Conservation (phyloP, 92 coral and sea anemone species). For the Diadumene lineata region DNA sequence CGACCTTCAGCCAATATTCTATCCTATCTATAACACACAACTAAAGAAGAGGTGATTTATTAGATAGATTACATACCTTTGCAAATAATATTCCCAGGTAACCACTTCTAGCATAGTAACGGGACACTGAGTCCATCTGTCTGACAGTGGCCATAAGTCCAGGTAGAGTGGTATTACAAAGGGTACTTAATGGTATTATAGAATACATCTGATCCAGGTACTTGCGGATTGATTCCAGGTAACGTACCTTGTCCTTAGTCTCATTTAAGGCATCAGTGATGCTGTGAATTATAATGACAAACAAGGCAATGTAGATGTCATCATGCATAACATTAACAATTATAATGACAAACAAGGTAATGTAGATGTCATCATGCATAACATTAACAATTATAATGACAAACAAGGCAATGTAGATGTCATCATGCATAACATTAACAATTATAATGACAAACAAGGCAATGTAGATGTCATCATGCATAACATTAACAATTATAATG, state of each 20-base stretch:
- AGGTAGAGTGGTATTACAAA: conserved; percentile 83
- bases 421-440: no score
- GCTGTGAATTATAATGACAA: conserved; percentile 29
- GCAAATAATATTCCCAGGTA: conserved; percentile 90
- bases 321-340: no score
- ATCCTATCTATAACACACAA: no score
- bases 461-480: no score
- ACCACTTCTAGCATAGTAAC: conserved; percentile 96
- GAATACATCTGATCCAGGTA: conserved; percentile 90
- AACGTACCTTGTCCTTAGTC: conserved; percentile 96
- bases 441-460: no score
- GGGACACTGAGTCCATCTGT: conserved; percentile 97
- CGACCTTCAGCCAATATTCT: no score
- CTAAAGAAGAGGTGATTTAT: not conserved
- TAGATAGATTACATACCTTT: conserved; percentile 83
- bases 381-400: no score
- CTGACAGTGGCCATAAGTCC: conserved; percentile 95
- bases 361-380: no score
- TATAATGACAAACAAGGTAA: not conserved
- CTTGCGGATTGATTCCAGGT: conserved; percentile 91
- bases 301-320: not conserved
- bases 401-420: no score
- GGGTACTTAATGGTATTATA: conserved; percentile 65
- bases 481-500: no score
- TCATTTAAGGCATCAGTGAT: conserved; percentile 99